These are phyloP conservation scores for Drosophila neonasuta DNA, from an alignment of 2,888 invertebrate species.

Conservation along the genomic window DNA sequence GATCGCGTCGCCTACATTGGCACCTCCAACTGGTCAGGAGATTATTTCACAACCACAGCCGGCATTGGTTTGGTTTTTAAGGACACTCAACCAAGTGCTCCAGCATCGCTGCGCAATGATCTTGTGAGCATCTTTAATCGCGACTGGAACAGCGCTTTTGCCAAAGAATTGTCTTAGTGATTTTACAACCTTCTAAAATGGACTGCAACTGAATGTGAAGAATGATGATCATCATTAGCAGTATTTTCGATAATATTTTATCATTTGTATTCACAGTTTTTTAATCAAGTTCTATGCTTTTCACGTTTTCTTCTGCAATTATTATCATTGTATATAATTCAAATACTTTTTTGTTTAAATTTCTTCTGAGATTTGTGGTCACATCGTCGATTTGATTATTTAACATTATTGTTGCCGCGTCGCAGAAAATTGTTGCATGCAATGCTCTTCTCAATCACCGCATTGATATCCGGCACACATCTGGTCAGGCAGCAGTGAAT, in stretches of 20 bases:
- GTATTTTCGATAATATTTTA: conserved; percentile 22
- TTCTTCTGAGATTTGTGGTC: conserved; percentile 21
- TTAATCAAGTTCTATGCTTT: conserved; percentile 42
- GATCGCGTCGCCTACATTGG: conserved; percentile 96
- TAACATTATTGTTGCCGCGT: conserved; percentile 51
- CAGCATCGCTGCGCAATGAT: conserved; percentile 87
- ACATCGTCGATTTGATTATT: conserved; percentile 24
- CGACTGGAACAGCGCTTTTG: conserved; percentile 95
- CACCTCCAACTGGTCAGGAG: conserved; percentile 99
- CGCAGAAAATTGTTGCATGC: conserved; percentile 62
- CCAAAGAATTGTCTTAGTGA: conserved; percentile 71
- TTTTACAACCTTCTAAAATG: not conserved
- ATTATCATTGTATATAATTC: conserved; percentile 48
- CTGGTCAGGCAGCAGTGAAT: conserved; percentile 86
- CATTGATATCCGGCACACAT: conserved; percentile 74
- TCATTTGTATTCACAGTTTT: conserved; percentile 32
- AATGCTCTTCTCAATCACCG: conserved; percentile 71
- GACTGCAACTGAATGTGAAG: not conserved
- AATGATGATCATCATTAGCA: conserved; percentile 1
- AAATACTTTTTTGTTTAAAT: conserved; percentile 53
- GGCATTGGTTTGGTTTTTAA: conserved; percentile 90
- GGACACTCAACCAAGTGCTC: conserved; percentile 80
- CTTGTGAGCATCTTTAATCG: conserved; percentile 91
- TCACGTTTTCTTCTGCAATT: conserved; percentile 1
- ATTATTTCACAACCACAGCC: conserved; percentile 96